Evolutionary conservation across 2,797 vertebrate genomes (phyloP).

Genomic region (Ataeniobius toweri): DNA sequence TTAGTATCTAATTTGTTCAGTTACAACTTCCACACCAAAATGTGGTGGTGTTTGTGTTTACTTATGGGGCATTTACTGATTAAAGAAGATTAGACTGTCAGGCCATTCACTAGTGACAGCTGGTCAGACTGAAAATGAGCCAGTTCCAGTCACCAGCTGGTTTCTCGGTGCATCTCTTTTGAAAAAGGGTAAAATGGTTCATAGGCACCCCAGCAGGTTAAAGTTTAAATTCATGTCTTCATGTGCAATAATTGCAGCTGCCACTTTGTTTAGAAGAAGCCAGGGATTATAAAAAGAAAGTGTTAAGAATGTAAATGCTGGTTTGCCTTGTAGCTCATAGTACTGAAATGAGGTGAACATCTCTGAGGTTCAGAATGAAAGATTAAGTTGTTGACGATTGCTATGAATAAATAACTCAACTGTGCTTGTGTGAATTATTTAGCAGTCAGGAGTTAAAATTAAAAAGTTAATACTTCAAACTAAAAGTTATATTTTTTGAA

Average conservation of each 20-base stretch:
- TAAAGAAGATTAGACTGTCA: too few relatives aligned
- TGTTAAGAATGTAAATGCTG: neutral
- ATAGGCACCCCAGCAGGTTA: neutral
- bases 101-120: too few relatives aligned
- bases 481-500: neutral
- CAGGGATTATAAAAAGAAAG: neutral
- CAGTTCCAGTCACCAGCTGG: neutral
- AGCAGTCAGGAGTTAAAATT: neutral
- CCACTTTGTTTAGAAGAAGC: neutral
- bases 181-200: neutral
- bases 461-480: neutral
- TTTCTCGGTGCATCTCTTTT: neutral
- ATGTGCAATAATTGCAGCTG: too few relatives aligned
- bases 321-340: neutral
- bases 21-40: too few relatives aligned
- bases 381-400: neutral
- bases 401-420: neutral
- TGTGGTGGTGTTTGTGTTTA: too few relatives aligned
- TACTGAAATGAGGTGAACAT: neutral
- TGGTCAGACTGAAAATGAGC: neutral
- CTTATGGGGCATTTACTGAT: too few relatives aligned
- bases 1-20: too few relatives aligned
- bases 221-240: neutral
- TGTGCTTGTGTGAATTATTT: neutral
- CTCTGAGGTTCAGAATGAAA: neutral